These are phyloP conservation scores for Baccha elongata DNA, from an alignment of 2,888 invertebrate species.

Conservation along the genomic window DNA sequence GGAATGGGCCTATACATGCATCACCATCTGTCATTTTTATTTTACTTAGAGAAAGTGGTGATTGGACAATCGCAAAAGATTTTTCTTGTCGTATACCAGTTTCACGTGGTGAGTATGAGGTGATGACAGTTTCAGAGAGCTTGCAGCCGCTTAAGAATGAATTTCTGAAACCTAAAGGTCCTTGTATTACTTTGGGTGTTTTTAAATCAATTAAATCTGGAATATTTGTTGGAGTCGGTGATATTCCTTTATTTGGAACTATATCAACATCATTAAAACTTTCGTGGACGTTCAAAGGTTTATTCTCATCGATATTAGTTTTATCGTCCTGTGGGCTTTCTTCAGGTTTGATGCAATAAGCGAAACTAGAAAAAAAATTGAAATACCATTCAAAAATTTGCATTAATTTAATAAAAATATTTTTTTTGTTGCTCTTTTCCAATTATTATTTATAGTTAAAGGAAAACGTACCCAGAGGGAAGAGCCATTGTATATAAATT, in stretches of 20 bases:
- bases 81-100: constrained; percentile 78
- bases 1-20: constrained; percentile 76
- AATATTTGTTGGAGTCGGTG: constrained; percentile 5
- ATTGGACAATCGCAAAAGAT: constrained; percentile 78
- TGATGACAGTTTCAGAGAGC: constrained; percentile 79
- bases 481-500: too few relatives aligned
- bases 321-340: constrained; percentile 74
- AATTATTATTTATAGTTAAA: too few relatives aligned
- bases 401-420: too few relatives aligned
- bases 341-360: constrained; percentile 79
- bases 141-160: constrained; percentile 32
- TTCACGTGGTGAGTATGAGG: constrained; percentile 80
- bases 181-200: constrained; percentile 49
- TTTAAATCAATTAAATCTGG: constrained; percentile 61
- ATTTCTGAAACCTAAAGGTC: constrained; percentile 18
- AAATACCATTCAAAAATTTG: too few relatives aligned
- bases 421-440: too few relatives aligned
- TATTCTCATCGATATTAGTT: constrained; percentile 35
- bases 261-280: constrained; percentile 22
- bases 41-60: constrained; percentile 49
- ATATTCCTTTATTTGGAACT: constrained; percentile 16
- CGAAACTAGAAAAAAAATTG: constrained; percentile 76
- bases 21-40: constrained; percentile 73
- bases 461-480: too few relatives aligned
- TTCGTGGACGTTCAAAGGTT: constrained; percentile 24